These are phyloP conservation scores for Acholoe squamosa DNA, from an alignment of 2,888 invertebrate species.

Conservation along the genomic window DNA sequence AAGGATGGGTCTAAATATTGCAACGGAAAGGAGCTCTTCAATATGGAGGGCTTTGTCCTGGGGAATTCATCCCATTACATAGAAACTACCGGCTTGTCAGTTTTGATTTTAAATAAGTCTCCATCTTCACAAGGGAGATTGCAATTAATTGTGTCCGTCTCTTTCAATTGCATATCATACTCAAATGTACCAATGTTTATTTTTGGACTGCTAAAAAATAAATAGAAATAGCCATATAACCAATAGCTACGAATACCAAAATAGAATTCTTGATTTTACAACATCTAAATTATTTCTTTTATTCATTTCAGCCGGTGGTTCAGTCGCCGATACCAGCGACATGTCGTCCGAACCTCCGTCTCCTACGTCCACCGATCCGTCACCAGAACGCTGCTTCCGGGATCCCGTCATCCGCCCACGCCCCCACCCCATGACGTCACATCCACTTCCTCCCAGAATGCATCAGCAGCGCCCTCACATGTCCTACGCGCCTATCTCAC, in stretches of 20 bases:
- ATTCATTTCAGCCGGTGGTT: slow-evolving; percentile 19
- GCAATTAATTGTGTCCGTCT: no score
- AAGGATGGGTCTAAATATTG: not conserved
- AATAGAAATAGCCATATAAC: no score
- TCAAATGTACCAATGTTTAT: no score
- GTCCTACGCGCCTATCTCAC: slow-evolving; percentile 52
- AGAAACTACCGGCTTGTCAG: no score
- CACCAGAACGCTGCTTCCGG: slow-evolving; percentile 54
- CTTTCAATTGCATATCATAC: no score
- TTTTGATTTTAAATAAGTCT: no score
- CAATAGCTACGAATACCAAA: no score
- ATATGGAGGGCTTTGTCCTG: not conserved
- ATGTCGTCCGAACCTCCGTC: slow-evolving; percentile 53
- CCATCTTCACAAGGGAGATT: no score
- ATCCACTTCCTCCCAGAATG: slow-evolving; percentile 23
- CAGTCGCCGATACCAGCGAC: slow-evolving; percentile 28
- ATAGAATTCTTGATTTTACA: not conserved
- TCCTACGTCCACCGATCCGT: slow-evolving; percentile 48
- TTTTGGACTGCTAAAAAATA: no score
- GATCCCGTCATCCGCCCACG: slow-evolving; percentile 47
- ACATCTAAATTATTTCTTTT: not conserved
- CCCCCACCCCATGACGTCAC: slow-evolving; percentile 46
- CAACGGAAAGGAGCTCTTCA: not conserved
- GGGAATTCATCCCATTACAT: no score
- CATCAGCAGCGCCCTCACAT: not conserved